A percentile compares a stretch with the other conserved stretches of the same genome.
phyloP scores from a whole-genome alignment of 1,140 invertebrate species.

The Lepidostoma basale region DNA sequence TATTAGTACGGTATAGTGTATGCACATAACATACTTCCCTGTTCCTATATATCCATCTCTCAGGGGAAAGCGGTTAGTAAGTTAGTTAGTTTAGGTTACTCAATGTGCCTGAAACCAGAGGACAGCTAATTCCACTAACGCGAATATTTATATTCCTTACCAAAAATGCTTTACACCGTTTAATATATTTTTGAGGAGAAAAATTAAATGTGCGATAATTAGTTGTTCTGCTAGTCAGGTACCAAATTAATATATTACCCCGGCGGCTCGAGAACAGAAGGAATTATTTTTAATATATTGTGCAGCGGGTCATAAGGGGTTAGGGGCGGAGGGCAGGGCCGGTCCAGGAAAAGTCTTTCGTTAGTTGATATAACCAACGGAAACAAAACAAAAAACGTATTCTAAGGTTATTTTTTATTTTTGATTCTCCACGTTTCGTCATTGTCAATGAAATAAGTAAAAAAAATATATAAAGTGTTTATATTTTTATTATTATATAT shows the following conservation, averaged over 20 bases:
- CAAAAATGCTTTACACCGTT: neutral
- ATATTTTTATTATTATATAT: neutral
- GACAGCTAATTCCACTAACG: too few relatives aligned
- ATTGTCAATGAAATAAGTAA: neutral
- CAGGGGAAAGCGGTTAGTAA: too few relatives aligned
- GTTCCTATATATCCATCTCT: too few relatives aligned
- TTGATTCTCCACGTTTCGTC: neutral
- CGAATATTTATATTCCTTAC: too few relatives aligned
- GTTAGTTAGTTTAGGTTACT: too few relatives aligned
- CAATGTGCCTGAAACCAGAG: too few relatives aligned
- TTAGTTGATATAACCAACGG: too few relatives aligned
- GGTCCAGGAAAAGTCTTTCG: too few relatives aligned
- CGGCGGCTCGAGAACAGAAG: slow-evolving; percentile 26
- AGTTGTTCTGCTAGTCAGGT: slow-evolving; percentile 9
- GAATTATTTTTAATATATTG: slow-evolving; percentile 43
- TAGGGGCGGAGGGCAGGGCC: neutral
- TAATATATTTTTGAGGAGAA: neutral
- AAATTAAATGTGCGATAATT: slow-evolving; percentile 24
- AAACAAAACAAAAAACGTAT: neutral
- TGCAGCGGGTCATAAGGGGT: neutral
- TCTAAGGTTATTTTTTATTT: neutral
- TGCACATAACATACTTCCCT: too few relatives aligned
- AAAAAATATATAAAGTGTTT: neutral
- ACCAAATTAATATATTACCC: slow-evolving; percentile 19
- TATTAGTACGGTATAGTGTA: too few relatives aligned